Evolutionary conservation across 2,888 invertebrate genomes (phyloP).

Genomic region (Pollenia labialis): DNA sequence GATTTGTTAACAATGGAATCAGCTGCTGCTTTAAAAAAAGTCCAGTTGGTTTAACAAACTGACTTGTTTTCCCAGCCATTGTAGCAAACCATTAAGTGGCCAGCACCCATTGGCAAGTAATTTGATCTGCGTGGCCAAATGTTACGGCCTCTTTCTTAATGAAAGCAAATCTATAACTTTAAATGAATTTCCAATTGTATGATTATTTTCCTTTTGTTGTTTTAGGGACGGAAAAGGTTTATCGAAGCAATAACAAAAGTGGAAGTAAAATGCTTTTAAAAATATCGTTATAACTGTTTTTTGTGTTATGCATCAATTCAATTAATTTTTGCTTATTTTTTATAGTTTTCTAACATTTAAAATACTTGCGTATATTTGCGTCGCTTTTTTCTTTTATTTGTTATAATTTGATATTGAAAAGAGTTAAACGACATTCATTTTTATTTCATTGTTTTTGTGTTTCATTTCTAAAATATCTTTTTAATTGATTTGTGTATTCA

Average conservation of each 20-base stretch:
- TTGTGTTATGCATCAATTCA: constrained; percentile 24
- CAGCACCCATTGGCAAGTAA: constrained; percentile 41
- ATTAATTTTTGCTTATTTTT: constrained; percentile 32
- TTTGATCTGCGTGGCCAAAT: constrained; percentile 57
- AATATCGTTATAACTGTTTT: background rate
- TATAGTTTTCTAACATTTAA: background rate
- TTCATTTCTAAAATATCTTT: background rate
- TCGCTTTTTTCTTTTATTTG: background rate
- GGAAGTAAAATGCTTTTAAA: constrained; percentile 36
- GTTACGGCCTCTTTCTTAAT: constrained; percentile 43
- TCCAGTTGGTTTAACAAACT: constrained; percentile 67
- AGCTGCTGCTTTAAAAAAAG: constrained; percentile 20
- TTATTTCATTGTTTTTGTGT: background rate
- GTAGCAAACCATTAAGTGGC: constrained; percentile 62
- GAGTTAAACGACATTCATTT: constrained; percentile 19
- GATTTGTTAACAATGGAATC: constrained; percentile 51
- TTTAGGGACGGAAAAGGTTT: constrained; percentile 34
- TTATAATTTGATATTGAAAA: background rate
- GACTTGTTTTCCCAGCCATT: constrained; percentile 65
- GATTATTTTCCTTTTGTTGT: constrained; percentile 17
- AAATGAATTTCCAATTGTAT: background rate
- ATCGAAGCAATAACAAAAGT: constrained; percentile 34
- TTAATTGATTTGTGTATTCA: constrained; percentile 6
- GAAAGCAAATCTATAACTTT: constrained; percentile 1
- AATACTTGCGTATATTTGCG: background rate